phyloP scores from a whole-genome alignment of 1,140 invertebrate species.

The Dysdera silvatica region DNA sequence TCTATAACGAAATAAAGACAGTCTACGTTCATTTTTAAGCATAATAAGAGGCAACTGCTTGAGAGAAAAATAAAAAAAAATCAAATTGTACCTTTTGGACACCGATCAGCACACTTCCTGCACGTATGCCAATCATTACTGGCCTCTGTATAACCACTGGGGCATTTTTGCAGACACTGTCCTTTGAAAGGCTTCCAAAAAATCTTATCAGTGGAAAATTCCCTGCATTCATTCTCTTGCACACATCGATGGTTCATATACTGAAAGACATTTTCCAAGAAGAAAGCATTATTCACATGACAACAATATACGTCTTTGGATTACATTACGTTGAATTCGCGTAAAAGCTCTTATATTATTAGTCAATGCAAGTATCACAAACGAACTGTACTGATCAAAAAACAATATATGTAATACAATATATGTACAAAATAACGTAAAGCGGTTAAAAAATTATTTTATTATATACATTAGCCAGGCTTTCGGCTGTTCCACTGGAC shows the following conservation, averaged over 20 bases:
- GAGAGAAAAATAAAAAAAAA: not conserved
- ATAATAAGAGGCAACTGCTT: too few relatives aligned
- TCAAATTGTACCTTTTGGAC: conserved; percentile 45
- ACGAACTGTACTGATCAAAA: too few relatives aligned
- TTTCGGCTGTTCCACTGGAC: too few relatives aligned
- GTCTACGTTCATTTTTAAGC: too few relatives aligned
- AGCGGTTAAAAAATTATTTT: too few relatives aligned
- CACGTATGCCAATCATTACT: conserved; percentile 39
- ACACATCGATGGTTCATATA: conserved; percentile 66
- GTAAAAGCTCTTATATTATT: too few relatives aligned
- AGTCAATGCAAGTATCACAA: too few relatives aligned
- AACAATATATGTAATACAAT: not conserved
- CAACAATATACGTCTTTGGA: too few relatives aligned
- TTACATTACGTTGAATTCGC: too few relatives aligned
- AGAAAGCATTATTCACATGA: too few relatives aligned
- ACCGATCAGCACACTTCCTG: conserved; percentile 42
- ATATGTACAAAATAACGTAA: not conserved
- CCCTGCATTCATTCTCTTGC: conserved; percentile 59
- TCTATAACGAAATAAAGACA: too few relatives aligned
- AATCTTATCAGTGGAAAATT: conserved; percentile 45
- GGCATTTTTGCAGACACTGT: conserved; percentile 65
- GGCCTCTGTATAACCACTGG: conserved; percentile 57
- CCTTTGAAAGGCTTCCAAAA: conserved; percentile 54
- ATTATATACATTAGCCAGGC: too few relatives aligned
- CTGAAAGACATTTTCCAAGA: conserved; percentile 46